Evolutionary conservation across 2,113 vertebrate genomes (phyloP).

Genomic region (Hypanus sabinus): DNA sequence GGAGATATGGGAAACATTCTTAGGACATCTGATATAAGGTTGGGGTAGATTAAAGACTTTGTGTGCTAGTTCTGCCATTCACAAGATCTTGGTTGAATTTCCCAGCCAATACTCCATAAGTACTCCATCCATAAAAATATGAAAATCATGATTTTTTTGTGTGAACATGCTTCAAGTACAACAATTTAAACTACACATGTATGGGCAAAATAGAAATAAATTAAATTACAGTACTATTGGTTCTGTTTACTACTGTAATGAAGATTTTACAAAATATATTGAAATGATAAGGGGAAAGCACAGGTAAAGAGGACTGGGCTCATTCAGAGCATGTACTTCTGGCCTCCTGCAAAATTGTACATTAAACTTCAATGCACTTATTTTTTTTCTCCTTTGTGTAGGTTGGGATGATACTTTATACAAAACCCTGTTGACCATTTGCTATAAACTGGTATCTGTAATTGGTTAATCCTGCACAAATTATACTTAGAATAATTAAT

Average conservation of each 20-base stretch:
- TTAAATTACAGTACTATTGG: too few species aligned
- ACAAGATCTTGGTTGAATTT: too few species aligned
- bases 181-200: neutral
- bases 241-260: neutral
- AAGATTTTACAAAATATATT: neutral
- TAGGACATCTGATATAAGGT: neutral
- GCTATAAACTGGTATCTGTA: neutral
- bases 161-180: neutral
- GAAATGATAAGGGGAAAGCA: neutral
- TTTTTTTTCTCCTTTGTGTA: neutral
- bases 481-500: neutral
- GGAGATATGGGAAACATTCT: neutral
- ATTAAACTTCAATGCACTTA: neutral
- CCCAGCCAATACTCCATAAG: too few species aligned
- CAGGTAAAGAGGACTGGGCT: neutral
- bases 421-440: neutral
- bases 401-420: neutral
- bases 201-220: neutral
- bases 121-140: too few species aligned
- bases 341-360: neutral
- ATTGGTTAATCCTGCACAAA: neutral
- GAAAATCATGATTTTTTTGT: too few species aligned
- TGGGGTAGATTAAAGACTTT: too few species aligned
- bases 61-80: too few species aligned
- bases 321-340: neutral